Conservation (phyloP, 2,113 vertebrate species). For the Pandion haliaetus region DNA sequence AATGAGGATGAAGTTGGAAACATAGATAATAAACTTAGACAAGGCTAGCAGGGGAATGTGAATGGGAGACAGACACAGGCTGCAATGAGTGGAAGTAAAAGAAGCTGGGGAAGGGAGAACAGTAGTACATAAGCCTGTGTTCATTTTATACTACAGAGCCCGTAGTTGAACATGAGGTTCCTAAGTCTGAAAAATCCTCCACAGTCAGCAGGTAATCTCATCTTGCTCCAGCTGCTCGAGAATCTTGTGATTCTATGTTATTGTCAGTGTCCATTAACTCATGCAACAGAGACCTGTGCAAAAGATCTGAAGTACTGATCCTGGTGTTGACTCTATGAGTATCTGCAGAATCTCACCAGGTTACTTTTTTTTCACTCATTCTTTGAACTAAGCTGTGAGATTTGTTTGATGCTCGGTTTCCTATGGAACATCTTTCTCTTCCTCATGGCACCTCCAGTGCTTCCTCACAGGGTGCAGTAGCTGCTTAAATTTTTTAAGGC, state of each 20-base stretch:
- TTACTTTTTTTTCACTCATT: background rate
- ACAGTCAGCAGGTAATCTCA: background rate
- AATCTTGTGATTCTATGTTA: fast-evolving
- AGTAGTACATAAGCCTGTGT: background rate
- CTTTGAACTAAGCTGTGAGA: background rate
- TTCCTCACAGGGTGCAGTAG: background rate
- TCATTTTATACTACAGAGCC: background rate
- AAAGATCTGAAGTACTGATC: background rate
- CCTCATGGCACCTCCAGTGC: background rate
- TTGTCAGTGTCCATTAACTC: background rate
- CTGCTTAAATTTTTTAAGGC: background rate
- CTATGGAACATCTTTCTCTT: background rate
- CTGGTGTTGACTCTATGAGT: fast-evolving
- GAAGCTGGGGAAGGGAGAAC: background rate
- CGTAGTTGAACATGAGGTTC: background rate
- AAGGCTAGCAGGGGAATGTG: background rate
- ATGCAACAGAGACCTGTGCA: background rate
- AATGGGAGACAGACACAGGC: background rate
- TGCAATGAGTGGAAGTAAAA: background rate
- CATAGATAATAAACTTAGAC: background rate
- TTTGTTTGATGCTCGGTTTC: background rate
- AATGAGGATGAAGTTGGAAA: background rate
- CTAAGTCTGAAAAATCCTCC: background rate
- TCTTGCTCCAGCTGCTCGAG: background rate
- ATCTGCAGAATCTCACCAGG: background rate